Conservation (phyloP, 2,888 invertebrate species). For the Drosophila mulleri region DNA sequence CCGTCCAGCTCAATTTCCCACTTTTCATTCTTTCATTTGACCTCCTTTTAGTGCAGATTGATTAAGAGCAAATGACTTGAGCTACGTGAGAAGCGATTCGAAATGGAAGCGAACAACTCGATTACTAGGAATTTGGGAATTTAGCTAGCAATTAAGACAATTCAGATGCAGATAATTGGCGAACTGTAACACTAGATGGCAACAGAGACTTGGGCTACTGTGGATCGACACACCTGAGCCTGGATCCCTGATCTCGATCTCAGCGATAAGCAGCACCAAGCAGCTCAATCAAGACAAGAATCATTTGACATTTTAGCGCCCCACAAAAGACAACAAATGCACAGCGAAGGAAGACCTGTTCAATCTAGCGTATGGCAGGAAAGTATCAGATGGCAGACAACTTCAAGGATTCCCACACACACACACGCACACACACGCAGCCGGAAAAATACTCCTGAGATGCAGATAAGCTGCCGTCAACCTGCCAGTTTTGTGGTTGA, state of each 20-base stretch:
- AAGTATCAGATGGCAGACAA: constrained; percentile 63
- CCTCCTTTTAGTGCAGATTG: constrained; percentile 19
- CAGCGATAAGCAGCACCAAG: constrained; percentile 28
- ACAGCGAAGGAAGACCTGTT: constrained; percentile 54
- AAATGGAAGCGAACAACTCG: constrained; percentile 16
- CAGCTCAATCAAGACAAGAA: constrained; percentile 67
- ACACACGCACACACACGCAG: constrained; percentile 32
- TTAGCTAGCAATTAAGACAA: constrained; percentile 54
- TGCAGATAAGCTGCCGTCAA: constrained; percentile 65
- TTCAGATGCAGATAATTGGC: constrained; percentile 55
- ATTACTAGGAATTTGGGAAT: constrained; percentile 61
- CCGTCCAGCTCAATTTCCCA: constrained; percentile 29
- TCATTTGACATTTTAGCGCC: constrained; percentile 67
- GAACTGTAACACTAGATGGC: constrained; percentile 55
- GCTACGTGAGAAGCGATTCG: constrained; percentile 49
- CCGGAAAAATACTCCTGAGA: constrained; percentile 22
- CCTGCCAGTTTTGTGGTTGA: constrained; percentile 60
- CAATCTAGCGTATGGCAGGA: constrained; percentile 33
- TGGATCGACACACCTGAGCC: constrained; percentile 34
- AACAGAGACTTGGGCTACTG: constrained; percentile 40
- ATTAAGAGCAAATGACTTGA: constrained; percentile 44
- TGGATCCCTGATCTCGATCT: constrained; percentile 8
- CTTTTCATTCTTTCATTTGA: constrained; percentile 9
- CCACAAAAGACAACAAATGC: constrained; percentile 35
- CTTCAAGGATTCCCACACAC: constrained; percentile 53